These are phyloP conservation scores for Dasysyrphus albostriatus DNA, from an alignment of 2,888 invertebrate genomes.

Conservation along the genomic window DNA sequence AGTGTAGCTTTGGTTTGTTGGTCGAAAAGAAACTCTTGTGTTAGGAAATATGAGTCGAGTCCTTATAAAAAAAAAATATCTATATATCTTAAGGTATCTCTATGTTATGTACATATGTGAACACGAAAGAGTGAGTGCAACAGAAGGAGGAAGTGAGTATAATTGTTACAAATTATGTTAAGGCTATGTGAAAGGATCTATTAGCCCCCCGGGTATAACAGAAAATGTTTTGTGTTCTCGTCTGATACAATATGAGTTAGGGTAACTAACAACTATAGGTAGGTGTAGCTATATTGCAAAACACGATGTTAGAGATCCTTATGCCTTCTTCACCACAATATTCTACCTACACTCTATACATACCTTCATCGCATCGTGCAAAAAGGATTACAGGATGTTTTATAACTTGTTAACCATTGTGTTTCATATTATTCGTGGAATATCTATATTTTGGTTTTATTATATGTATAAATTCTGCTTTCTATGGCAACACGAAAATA, in stretches of 20 bases:
- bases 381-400: conserved; percentile 65
- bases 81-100: not conserved
- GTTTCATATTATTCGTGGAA: conserved; percentile 33
- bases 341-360: not conserved
- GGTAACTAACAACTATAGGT: not conserved
- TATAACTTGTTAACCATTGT: conserved; percentile 60
- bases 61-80: not conserved
- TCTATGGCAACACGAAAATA: conserved; percentile 12
- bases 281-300: not conserved
- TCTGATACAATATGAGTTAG: conserved; percentile 4
- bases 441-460: conserved; percentile 19
- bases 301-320: not conserved
- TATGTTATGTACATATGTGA: not conserved
- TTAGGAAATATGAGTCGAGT: conserved; percentile 23
- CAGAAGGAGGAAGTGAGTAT: conserved; percentile 28
- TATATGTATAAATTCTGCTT: not conserved
- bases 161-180: conserved; percentile 70
- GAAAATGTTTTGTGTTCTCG: conserved; percentile 22
- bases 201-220: conserved; percentile 62
- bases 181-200: conserved; percentile 65
- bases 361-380: conserved; percentile 13
- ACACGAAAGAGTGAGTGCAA: not conserved
- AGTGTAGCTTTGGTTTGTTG: not conserved
- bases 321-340: not conserved
- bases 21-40: not conserved